Percentiles rank a stretch among this genome's conserved stretches.
These are phyloP conservation scores for Ricordea florida DNA, from an alignment of 92 coral and sea anemone species.

Conservation along the genomic window DNA sequence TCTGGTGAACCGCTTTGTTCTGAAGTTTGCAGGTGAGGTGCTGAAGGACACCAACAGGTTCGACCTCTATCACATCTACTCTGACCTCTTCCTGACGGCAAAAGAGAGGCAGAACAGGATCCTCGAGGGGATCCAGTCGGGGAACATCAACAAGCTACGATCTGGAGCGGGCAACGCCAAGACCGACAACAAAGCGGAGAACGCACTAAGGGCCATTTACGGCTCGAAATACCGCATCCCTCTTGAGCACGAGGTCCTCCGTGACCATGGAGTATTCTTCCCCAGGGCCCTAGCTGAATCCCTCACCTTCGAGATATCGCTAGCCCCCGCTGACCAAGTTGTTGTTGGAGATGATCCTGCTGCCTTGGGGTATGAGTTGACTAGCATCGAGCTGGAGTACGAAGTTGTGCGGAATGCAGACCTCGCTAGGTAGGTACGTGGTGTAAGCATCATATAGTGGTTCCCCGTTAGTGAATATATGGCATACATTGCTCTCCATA, in stretches of 20 bases:
- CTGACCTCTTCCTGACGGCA: background rate
- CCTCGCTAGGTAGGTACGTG: no score
- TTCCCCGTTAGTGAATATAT: no score
- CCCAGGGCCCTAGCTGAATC: background rate
- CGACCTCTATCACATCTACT: background rate
- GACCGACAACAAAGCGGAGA: background rate
- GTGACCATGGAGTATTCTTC: constrained; percentile 8
- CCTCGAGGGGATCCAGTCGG: no score
- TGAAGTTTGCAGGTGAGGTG: constrained; percentile 1
- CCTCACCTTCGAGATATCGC: background rate
- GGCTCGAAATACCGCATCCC: background rate
- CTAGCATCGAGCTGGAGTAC: background rate
- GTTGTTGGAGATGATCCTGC: background rate
- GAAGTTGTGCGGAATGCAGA: background rate
- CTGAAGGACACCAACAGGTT: background rate
- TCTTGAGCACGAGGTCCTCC: constrained; percentile 7
- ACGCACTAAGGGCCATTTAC: background rate
- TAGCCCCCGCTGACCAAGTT: background rate
- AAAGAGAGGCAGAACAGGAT: no score
- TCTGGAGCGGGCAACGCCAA: background rate
- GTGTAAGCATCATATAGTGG: no score
- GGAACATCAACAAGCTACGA: no score
- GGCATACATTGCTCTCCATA: no score
- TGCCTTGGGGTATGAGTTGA: background rate
- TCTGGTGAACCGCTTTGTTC: background rate